A percentile compares a stretch with the other conserved stretches of the same genome.
Evolutionary conservation across 2,797 vertebrate genomes (phyloP).

Genomic region (Sebastes cheni): DNA sequence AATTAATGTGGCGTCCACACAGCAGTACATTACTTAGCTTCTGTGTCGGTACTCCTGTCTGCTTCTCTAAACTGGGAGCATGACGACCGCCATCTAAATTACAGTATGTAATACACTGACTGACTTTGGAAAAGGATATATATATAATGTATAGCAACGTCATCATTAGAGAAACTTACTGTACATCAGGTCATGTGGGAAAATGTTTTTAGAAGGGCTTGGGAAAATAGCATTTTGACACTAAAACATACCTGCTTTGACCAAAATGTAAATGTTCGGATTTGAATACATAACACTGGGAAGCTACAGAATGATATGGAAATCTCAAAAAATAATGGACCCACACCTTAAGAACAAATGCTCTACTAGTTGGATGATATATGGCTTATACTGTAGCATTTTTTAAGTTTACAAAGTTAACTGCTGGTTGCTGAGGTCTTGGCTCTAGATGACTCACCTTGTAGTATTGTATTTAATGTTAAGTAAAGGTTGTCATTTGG

Average conservation of each 20-base stretch:
- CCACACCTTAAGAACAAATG: not conserved
- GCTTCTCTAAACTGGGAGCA: too few species aligned
- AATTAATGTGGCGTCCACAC: too few species aligned
- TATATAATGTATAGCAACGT: too few species aligned
- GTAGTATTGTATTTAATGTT: not conserved
- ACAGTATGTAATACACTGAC: too few species aligned
- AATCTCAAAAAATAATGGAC: not conserved
- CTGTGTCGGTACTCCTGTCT: too few species aligned
- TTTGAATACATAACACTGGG: not conserved
- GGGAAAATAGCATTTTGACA: not conserved
- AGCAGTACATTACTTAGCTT: too few species aligned
- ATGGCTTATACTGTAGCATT: not conserved
- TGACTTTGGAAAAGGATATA: too few species aligned
- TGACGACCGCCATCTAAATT: too few species aligned
- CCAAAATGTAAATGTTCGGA: not conserved
- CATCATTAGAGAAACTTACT: too few species aligned
- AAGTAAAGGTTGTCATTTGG: conserved; percentile 10
- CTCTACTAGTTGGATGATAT: not conserved
- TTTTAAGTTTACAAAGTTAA: not conserved
- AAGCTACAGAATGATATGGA: not conserved
- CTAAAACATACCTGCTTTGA: not conserved
- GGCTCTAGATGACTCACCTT: not conserved
- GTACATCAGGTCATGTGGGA: too few species aligned
- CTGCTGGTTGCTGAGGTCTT: not conserved
- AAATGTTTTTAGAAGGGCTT: too few species aligned